Evolutionary conservation across 2,113 vertebrate genomes (phyloP).

Genomic region (Paradisaea rubra): DNA sequence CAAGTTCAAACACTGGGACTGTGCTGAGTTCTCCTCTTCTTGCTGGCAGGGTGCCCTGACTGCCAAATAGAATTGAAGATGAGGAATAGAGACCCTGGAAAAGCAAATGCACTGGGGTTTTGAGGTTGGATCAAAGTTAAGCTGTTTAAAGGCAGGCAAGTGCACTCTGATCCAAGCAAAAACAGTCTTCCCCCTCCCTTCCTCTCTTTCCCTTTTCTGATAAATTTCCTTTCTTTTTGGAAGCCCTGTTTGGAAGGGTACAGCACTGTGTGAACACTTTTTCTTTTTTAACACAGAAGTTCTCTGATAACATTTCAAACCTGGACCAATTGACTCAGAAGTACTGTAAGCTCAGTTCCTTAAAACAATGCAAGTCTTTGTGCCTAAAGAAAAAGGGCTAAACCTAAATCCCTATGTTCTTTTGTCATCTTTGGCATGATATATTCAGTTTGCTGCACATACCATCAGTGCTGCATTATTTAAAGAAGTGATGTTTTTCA

Average conservation of each 20-base stretch:
- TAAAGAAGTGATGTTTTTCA: not conserved
- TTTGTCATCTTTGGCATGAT: not conserved
- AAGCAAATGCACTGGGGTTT: not conserved
- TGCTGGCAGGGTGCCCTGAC: not conserved
- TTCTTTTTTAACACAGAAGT: not conserved
- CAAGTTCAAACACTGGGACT: not conserved
- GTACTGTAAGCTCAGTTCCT: not conserved
- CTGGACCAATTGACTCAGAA: not conserved
- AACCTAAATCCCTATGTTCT: not conserved
- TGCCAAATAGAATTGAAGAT: not conserved
- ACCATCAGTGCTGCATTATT: not conserved
- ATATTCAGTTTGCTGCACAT: not conserved
- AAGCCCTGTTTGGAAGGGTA: not conserved
- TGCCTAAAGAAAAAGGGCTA: not conserved
- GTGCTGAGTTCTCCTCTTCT: not conserved
- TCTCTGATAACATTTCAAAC: not conserved
- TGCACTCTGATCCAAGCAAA: not conserved
- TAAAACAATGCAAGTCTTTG: not conserved
- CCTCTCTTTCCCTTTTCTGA: not conserved
- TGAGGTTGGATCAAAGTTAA: not conserved
- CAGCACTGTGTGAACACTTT: not conserved
- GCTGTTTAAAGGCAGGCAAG: not conserved
- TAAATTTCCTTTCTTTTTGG: not conserved
- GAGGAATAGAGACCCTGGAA: not conserved
- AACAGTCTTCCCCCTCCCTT: not conserved